A percentile compares a stretch with the other conserved stretches of the same genome.
These are phyloP conservation scores for Lucilia cuprina DNA, from an alignment of 1,140 invertebrate species.

Conservation along the genomic window DNA sequence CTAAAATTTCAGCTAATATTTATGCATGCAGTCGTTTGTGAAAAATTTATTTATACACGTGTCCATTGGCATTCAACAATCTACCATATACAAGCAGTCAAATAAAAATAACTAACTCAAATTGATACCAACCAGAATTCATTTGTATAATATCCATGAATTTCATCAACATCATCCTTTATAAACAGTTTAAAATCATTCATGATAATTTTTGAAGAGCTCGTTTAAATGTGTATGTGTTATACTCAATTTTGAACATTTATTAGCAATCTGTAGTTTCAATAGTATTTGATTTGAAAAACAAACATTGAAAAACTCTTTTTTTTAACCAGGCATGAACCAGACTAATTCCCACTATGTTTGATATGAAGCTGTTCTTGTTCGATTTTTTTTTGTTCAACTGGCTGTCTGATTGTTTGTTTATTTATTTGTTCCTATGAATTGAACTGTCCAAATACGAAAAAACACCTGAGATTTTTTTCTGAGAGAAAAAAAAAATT, in stretches of 20 bases:
- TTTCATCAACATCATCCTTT: neutral
- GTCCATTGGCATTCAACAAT: neutral
- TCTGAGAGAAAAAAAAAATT: neutral
- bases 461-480: neutral
- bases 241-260: neutral
- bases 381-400: no score
- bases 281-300: constrained; percentile 5
- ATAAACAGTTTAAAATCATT: neutral
- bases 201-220: neutral
- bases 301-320: neutral
- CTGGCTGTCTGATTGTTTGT: no score
- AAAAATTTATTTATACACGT: constrained; percentile 23
- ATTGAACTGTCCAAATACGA: neutral
- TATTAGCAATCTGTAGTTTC: constrained; percentile 23
- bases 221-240: no score
- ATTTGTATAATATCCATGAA: no score
- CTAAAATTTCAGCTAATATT: neutral
- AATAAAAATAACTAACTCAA: neutral
- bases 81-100: neutral
- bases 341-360: no score
- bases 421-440: neutral
- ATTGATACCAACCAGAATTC: neutral
- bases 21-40: neutral
- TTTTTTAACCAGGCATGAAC: no score
- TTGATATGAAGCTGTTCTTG: no score